A percentile compares a stretch with the other conserved stretches of the same genome.
Conservation (phyloP, 2,113 vertebrate genomes). For the Cavia porcellus region DNA sequence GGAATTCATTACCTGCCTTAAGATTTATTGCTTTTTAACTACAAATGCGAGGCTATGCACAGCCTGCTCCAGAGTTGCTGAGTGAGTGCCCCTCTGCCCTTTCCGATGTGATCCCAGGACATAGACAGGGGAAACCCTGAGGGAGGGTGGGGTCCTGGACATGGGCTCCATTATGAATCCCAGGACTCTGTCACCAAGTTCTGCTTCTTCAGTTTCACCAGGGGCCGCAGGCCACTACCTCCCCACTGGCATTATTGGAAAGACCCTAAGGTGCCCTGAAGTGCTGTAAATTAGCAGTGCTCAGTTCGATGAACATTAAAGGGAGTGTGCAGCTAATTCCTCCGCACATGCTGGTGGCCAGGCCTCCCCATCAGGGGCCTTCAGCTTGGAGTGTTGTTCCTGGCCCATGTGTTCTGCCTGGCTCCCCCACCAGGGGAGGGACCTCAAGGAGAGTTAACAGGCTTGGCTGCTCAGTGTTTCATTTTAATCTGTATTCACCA, state of each 20-base stretch:
- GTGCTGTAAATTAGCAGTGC: slow-evolving; percentile 76
- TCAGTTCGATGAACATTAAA: slow-evolving; percentile 76
- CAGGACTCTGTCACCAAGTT: slow-evolving; percentile 48
- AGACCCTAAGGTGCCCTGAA: slow-evolving; percentile 64
- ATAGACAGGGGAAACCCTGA: background rate
- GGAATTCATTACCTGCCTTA: slow-evolving; percentile 85
- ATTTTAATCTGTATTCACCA: slow-evolving; percentile 76
- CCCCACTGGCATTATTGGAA: slow-evolving; percentile 70
- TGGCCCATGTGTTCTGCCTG: slow-evolving; percentile 70
- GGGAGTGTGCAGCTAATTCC: slow-evolving; percentile 63
- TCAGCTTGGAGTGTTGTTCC: slow-evolving; percentile 16
- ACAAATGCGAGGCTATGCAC: slow-evolving; percentile 72
- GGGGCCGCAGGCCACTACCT: slow-evolving; percentile 47
- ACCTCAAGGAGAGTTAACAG: slow-evolving; percentile 77
- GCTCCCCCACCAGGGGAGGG: slow-evolving; percentile 56
- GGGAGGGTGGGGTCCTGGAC: background rate
- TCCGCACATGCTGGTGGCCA: slow-evolving; percentile 27
- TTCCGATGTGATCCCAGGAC: slow-evolving; percentile 57
- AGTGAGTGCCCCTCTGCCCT: slow-evolving; percentile 45
- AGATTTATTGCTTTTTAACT: slow-evolving; percentile 84
- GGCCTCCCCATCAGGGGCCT: slow-evolving; percentile 58
- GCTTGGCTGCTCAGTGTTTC: slow-evolving; percentile 43
- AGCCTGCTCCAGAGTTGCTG: slow-evolving; percentile 49
- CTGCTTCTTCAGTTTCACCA: slow-evolving; percentile 50
- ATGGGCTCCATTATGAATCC: slow-evolving; percentile 15